Conservation (phyloP, 2,113 vertebrate genomes). For the Pelecanus crispus region DNA sequence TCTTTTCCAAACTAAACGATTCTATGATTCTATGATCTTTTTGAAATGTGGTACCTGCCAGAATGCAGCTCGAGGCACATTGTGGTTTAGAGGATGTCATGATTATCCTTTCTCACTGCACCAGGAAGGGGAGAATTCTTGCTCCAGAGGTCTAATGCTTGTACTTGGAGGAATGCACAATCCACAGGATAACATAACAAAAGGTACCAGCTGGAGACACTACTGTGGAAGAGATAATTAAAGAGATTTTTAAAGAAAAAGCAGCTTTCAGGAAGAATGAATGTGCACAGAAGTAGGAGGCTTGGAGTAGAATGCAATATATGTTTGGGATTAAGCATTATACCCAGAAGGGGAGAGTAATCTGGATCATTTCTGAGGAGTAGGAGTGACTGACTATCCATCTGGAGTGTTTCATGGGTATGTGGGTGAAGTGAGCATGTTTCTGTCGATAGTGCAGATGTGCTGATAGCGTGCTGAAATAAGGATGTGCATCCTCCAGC, state of each 20-base stretch:
- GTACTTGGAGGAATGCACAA: background rate
- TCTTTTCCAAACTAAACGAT: too few species aligned
- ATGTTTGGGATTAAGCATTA: slow-evolving; percentile 36
- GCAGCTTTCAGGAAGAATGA: background rate
- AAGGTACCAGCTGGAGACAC: background rate
- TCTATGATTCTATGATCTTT: too few species aligned
- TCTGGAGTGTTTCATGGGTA: background rate
- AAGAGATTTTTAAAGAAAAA: background rate
- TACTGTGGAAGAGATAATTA: background rate
- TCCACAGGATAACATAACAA: background rate
- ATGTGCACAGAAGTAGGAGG: background rate
- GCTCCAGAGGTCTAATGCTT: background rate
- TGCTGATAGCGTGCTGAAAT: background rate
- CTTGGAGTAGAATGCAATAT: background rate
- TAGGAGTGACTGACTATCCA: background rate
- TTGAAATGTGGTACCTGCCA: background rate
- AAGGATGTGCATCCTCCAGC: background rate
- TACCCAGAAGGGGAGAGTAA: background rate
- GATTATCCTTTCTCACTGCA: background rate
- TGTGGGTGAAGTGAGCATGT: background rate
- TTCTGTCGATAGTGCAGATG: background rate
- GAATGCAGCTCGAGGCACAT: background rate
- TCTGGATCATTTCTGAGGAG: background rate
- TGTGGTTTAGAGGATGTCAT: background rate
- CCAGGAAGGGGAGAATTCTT: background rate